These are phyloP conservation scores for Zhuqinia jingwanae DNA, from an alignment of 2,888 invertebrate genomes.

Conservation along the genomic window DNA sequence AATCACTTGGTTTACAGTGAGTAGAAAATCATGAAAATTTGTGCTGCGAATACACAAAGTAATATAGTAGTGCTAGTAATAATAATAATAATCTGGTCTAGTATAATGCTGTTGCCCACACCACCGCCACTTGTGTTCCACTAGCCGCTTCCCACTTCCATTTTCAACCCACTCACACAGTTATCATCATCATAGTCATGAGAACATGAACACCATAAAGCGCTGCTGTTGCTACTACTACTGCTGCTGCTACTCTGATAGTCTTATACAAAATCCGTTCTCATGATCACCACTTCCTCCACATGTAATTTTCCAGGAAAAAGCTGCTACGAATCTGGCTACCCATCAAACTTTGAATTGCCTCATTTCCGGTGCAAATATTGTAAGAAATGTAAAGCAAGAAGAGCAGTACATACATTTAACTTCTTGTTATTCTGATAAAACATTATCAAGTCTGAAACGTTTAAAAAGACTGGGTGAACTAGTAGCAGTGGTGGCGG, in stretches of 20 bases:
- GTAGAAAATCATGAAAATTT: background rate
- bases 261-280: conserved; percentile 44
- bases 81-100: background rate
- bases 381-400: conserved; percentile 10
- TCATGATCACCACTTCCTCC: conserved; percentile 46
- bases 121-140: background rate
- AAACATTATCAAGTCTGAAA: conserved; percentile 8
- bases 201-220: conserved; percentile 38
- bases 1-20: background rate
- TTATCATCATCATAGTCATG: conserved; percentile 22
- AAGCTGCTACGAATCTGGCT: conserved; percentile 20
- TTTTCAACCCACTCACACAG: conserved; percentile 49
- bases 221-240: no score
- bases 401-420: background rate
- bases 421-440: conserved; percentile 3
- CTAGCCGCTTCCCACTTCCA: conserved; percentile 38
- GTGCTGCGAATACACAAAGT: background rate
- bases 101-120: no score
- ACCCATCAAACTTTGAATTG: conserved; percentile 53
- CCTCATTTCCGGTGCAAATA: conserved; percentile 54
- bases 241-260: conserved; percentile 13
- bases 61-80: background rate
- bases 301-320: conserved; percentile 45
- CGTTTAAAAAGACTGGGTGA: background rate
- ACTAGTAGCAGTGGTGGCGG: background rate